A percentile compares a stretch with the other conserved stretches of the same genome.
These are phyloP conservation scores for Brenthis hecate DNA, from an alignment of 2,888 invertebrate genomes.

Conservation along the genomic window DNA sequence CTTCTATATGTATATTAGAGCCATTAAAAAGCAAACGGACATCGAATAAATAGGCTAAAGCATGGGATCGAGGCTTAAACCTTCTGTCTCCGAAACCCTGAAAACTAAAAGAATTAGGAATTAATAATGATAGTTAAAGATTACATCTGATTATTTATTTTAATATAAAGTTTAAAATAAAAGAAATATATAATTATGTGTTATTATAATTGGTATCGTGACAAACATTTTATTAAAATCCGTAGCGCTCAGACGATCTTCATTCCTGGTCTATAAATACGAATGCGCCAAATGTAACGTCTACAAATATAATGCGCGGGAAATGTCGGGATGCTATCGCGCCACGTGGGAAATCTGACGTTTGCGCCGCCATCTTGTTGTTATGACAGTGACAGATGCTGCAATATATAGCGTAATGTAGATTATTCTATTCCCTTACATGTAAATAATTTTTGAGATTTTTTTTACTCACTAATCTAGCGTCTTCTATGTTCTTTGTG, in stretches of 20 bases:
- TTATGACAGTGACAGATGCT: constrained; percentile 22
- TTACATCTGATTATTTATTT: no score
- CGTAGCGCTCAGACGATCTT: constrained; percentile 22
- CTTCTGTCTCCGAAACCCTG: no score
- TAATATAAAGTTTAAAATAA: background rate
- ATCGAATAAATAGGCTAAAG: no score
- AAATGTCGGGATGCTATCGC: constrained; percentile 49
- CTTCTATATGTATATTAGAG: no score
- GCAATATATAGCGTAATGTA: background rate
- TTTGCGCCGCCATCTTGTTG: constrained; percentile 49
- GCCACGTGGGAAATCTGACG: constrained; percentile 51
- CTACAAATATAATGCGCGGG: constrained; percentile 65
- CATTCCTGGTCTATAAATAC: constrained; percentile 37
- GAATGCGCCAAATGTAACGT: constrained; percentile 61
- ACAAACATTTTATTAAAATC: constrained; percentile 11
- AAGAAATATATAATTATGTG: background rate
- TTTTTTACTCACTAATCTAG: no score
- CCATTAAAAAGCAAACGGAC: no score
- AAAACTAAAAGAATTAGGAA: no score
- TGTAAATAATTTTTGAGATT: no score
- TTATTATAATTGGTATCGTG: constrained; percentile 1
- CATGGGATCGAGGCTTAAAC: no score
- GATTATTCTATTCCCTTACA: no score
- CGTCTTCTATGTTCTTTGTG: no score
- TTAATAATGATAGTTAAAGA: no score